Evolutionary conservation across 2,797 vertebrate genomes (phyloP).

Genomic region (Xenopus petersii): DNA sequence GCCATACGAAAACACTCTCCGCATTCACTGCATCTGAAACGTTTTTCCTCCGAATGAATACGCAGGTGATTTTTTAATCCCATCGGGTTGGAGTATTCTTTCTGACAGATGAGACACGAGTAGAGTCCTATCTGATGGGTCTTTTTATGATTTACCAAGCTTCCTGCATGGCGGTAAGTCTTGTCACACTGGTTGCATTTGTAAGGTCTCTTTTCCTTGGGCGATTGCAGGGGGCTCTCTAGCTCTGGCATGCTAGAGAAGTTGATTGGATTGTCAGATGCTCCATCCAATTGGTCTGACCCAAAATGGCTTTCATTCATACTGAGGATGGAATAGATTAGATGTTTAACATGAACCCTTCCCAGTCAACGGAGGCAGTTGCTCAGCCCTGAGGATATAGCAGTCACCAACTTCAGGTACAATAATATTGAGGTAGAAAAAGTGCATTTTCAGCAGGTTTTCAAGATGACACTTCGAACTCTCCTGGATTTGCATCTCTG

Average conservation of each 20-base stretch:
- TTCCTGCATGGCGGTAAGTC: conserved; percentile 83
- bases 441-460: not conserved
- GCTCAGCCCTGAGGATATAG: not conserved
- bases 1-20: conserved; percentile 75
- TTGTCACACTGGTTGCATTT: conserved; percentile 84
- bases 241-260: conserved; percentile 75
- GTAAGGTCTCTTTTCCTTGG: conserved; percentile 59
- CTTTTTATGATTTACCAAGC: conserved; percentile 82
- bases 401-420: not conserved
- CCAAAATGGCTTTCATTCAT: conserved; percentile 29
- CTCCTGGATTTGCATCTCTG: not conserved
- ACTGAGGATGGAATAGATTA: conserved; percentile 5
- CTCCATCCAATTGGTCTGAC: not conserved
- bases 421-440: not conserved
- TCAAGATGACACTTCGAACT: not conserved
- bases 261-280: conserved; percentile 68
- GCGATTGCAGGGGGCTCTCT: conserved; percentile 77
- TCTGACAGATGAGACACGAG: conserved; percentile 80
- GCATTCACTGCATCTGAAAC: conserved; percentile 72
- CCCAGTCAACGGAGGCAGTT: not conserved
- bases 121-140: conserved; percentile 84
- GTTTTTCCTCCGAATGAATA: conserved; percentile 78
- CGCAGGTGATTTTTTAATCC: conserved; percentile 86
- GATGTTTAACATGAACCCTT: conserved; percentile 4
- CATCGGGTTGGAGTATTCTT: conserved; percentile 81